Evolutionary conservation across 2,113 vertebrate species (phyloP).

Genomic region (Neoarius graeffei): DNA sequence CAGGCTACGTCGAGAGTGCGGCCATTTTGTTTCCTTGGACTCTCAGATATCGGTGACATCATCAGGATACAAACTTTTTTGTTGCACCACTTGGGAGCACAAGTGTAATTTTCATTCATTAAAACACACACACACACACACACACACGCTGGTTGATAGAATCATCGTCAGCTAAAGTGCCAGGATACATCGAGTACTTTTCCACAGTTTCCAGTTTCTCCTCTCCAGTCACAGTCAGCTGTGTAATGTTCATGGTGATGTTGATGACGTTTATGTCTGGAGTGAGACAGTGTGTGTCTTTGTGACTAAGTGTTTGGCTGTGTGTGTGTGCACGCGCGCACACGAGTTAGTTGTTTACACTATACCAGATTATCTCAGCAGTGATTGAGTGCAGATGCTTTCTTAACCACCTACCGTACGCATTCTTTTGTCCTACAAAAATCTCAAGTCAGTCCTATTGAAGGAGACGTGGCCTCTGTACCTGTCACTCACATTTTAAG

Average conservation of each 20-base stretch:
- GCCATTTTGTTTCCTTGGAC: background rate
- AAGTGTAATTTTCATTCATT: background rate
- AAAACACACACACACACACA: background rate
- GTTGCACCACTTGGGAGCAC: background rate
- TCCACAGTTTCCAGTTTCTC: background rate
- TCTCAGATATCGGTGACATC: background rate
- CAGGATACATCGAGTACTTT: background rate
- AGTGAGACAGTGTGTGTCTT: slow-evolving; percentile 27
- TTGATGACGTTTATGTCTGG: background rate
- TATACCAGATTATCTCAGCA: background rate
- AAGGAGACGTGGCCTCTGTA: background rate
- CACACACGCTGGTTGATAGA: too few relatives aligned
- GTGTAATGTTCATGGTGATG: background rate
- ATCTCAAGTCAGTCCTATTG: background rate
- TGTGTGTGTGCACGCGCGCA: slow-evolving; percentile 35
- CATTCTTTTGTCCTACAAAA: background rate
- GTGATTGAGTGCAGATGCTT: background rate
- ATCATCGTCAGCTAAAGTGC: background rate
- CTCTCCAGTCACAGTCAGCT: background rate
- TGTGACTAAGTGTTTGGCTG: slow-evolving; percentile 14
- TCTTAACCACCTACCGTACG: background rate
- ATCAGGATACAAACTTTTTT: background rate
- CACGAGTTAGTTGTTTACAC: too few relatives aligned
- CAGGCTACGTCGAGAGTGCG: background rate
- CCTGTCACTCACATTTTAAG: background rate